Evolutionary conservation across 2,888 invertebrate species (phyloP).

Genomic region (Protula sp.): DNA sequence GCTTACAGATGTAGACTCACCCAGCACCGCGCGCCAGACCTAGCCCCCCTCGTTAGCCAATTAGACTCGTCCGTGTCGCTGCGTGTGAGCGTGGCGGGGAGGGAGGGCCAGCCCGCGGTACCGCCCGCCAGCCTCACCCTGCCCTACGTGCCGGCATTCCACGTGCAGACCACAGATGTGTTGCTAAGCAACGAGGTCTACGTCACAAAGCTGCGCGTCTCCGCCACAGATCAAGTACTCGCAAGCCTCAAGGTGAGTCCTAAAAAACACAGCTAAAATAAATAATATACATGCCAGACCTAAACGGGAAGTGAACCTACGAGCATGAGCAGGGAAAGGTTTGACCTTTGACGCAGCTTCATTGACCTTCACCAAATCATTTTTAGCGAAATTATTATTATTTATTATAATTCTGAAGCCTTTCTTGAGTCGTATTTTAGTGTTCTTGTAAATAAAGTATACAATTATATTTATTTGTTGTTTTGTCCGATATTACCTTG

Average conservation of each 20-base stretch:
- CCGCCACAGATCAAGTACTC: conserved; percentile 24
- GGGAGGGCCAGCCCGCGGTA: conserved; percentile 36
- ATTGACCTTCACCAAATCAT: too few species aligned
- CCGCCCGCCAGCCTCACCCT: conserved; percentile 27
- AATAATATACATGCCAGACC: not conserved
- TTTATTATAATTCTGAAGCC: too few species aligned
- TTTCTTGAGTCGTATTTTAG: too few species aligned
- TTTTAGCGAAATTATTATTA: too few species aligned
- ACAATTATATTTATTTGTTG: too few species aligned
- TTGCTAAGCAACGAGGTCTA: conserved; percentile 37
- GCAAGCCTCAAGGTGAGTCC: conserved; percentile 35
- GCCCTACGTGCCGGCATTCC: conserved; percentile 43
- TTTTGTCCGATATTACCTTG: too few species aligned
- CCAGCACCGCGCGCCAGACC: conserved; percentile 7
- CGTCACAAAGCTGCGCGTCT: conserved; percentile 32
- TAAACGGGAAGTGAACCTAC: too few species aligned
- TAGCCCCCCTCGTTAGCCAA: conserved; percentile 29
- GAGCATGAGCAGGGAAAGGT: too few species aligned
- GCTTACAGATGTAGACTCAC: conserved; percentile 34
- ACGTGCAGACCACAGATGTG: conserved; percentile 39
- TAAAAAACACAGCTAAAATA: too few species aligned
- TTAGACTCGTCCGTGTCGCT: conserved; percentile 30
- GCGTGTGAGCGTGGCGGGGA: conserved; percentile 24
- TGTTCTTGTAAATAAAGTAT: too few species aligned
- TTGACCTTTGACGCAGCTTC: too few species aligned